Evolutionary conservation across 2,113 vertebrate genomes (phyloP).

Genomic region (Hyperoodon ampullatus): DNA sequence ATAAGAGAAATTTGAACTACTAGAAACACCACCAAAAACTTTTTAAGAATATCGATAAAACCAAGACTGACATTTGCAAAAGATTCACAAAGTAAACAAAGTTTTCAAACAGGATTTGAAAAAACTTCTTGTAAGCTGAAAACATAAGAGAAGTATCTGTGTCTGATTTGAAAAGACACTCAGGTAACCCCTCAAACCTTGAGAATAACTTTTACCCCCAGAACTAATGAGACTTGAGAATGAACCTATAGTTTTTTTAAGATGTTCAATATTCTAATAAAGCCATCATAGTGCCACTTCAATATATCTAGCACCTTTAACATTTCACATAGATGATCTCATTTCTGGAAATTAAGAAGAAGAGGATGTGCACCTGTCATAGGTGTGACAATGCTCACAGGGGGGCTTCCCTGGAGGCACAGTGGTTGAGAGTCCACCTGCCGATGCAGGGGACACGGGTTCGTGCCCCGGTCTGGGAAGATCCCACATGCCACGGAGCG

Average conservation of each 20-base stretch:
- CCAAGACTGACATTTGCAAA: neutral
- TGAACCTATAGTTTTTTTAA: neutral
- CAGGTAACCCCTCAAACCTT: neutral
- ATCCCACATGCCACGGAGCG: no score
- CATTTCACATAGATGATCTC: neutral
- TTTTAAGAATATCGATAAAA: neutral
- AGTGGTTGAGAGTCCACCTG: no score
- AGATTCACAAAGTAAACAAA: neutral
- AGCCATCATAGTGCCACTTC: neutral
- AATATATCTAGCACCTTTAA: neutral
- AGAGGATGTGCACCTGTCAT: neutral
- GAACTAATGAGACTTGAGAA: neutral
- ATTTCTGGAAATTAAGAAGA: neutral
- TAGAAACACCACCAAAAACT: neutral
- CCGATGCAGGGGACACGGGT: no score
- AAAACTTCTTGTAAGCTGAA: neutral
- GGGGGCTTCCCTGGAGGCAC: no score
- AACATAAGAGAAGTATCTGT: neutral
- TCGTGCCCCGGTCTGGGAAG: no score
- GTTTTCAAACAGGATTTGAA: neutral
- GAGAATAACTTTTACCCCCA: neutral
- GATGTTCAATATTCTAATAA: neutral
- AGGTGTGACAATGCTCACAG: neutral
- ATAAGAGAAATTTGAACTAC: neutral
- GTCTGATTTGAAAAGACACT: neutral